Base-by-base conservation (phyloP, 2,113 vertebrate genomes). In the Ardeotis arabs region DNA sequence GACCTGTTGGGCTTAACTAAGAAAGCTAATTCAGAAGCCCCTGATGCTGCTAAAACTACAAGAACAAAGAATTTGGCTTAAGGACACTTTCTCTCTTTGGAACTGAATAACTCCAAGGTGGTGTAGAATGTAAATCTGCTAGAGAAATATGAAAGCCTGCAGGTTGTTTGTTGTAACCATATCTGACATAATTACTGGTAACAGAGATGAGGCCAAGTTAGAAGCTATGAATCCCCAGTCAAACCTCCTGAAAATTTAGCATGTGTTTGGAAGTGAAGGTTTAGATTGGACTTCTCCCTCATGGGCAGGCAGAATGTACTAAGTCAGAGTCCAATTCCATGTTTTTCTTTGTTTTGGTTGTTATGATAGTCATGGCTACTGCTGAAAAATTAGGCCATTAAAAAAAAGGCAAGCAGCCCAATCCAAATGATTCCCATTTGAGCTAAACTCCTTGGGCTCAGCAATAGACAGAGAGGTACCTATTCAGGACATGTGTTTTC, bases 321-420 rank as follows among this genome's bases (percentile, higher is more conserved):
- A 83, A 88, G 49, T 86, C 88, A 84, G 45, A 90, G 58, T 94
- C 92, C 83, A 96, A 78, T 70, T 95, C 63, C 63, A 58, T 94
- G 95, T 88, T 92, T 96, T 96, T 56, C 52, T 93, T 95, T 96
- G 90, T 95, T 95, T 96, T 89, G 73, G 67, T 96, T 94, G 84
- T 95, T 95, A 75, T 87, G 89, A 96, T 89, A 96, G 92, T 84
- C 94, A 96, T 96, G 89, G 92, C 94, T 97, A 95, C 92, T 84
- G 80, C 84, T 92, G 87, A 73, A 96, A 96, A 95, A 95, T 87
- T 75, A 96, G 87, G 84, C 91, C 84, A 91, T 91, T 84, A 92
- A 96, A 90, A 89, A 89, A 90, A 86, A 80, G 82, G 52, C 90
- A 90, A 89, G 50, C 45, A 94, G 89, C 62, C 70, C 69, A 95